A percentile compares a stretch with the other conserved stretches of the same genome.
Conservation (phyloP, 2,888 invertebrate species). For the Ophioninae sp. region DNA sequence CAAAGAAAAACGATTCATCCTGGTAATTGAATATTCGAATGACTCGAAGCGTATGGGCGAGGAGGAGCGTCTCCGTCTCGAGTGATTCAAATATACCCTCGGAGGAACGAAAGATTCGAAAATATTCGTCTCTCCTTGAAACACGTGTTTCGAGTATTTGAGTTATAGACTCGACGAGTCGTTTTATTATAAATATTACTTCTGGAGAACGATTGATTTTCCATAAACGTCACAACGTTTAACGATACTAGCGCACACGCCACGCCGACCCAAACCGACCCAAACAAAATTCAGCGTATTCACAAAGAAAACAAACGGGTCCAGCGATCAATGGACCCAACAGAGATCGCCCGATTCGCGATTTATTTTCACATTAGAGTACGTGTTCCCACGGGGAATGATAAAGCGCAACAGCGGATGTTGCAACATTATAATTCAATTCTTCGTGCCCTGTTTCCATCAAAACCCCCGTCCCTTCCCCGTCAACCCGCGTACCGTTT, state of each 20-base stretch:
- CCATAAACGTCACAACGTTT: neutral
- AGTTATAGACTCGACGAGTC: too few relatives aligned
- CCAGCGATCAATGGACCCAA: too few relatives aligned
- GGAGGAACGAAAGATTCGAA: neutral
- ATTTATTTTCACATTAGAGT: neutral
- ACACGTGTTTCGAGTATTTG: neutral
- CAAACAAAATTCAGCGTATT: too few relatives aligned
- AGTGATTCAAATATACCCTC: too few relatives aligned
- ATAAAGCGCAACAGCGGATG: neutral
- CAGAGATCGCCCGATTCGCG: neutral
- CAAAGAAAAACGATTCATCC: slow-evolving; percentile 46
- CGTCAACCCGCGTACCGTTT: too few relatives aligned
- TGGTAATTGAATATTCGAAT: slow-evolving; percentile 61
- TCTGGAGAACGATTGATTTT: too few relatives aligned
- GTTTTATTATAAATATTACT: too few relatives aligned
- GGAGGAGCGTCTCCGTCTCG: neutral
- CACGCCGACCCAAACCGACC: too few relatives aligned
- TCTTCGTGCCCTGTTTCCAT: slow-evolving; percentile 7
- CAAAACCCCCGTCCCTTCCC: neutral
- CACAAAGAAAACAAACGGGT: too few relatives aligned
- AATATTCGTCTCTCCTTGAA: neutral
- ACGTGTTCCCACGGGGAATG: neutral
- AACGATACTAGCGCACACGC: too few relatives aligned
- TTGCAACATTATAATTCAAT: slow-evolving; percentile 13
- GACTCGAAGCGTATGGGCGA: slow-evolving; percentile 13